These are phyloP conservation scores for Ectropis crepuscularia DNA, from an alignment of 2,888 invertebrate genomes.

Conservation along the genomic window DNA sequence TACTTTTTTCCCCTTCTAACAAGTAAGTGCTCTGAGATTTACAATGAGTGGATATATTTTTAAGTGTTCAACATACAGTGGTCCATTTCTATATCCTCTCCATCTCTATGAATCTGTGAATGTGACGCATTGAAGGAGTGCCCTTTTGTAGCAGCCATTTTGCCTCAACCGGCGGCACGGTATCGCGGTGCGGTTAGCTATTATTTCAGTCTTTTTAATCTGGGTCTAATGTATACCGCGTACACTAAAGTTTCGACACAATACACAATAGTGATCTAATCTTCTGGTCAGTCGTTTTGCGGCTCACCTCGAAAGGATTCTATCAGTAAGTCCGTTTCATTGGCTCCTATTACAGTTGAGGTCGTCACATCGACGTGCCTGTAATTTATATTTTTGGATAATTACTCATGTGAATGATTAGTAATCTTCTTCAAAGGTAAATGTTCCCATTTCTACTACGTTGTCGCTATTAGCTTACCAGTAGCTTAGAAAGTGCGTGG, in stretches of 20 bases:
- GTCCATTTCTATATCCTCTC: conserved; percentile 27
- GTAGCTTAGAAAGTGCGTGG: conserved; percentile 49
- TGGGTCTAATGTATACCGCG: conserved; percentile 36
- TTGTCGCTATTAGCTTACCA: conserved; percentile 29
- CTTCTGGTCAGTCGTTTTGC: conserved; percentile 26
- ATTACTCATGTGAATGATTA: conserved; percentile 38
- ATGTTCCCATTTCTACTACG: conserved; percentile 23
- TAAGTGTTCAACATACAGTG: conserved; percentile 62
- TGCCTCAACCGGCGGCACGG: conserved; percentile 84
- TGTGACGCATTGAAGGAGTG: conserved; percentile 88
- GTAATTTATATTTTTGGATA: conserved; percentile 62
- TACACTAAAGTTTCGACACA: conserved; percentile 34
- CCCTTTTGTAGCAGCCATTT: conserved; percentile 84
- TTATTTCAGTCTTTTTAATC: conserved; percentile 50
- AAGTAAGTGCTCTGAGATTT: conserved; percentile 79
- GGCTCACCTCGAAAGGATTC: conserved; percentile 29
- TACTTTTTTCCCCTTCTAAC: conserved; percentile 83
- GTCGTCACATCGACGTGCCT: conserved; percentile 53
- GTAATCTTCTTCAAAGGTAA: conserved; percentile 6
- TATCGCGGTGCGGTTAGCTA: conserved; percentile 75
- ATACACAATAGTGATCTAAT: conserved; percentile 31
- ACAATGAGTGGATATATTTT: conserved; percentile 64
- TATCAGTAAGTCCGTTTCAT: conserved; percentile 64
- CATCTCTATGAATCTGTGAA: conserved; percentile 67
- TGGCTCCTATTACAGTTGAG: conserved; percentile 56